Evolutionary conservation across 1,140 invertebrate species (phyloP).

Genomic region (Gryllus bimaculatus): DNA sequence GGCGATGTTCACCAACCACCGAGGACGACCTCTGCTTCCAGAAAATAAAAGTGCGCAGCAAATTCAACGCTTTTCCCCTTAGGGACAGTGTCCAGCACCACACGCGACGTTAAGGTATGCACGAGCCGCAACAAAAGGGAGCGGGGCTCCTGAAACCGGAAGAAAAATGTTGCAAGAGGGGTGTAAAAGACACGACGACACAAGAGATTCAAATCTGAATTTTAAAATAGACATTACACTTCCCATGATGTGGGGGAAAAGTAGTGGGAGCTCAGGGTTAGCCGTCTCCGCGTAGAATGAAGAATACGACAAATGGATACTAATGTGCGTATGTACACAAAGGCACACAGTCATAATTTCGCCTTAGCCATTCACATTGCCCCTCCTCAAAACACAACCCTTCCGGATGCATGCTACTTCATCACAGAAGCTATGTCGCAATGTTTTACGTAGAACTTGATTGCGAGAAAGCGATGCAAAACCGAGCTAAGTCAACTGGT

Average conservation of each 20-base stretch:
- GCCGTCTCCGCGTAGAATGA: neutral
- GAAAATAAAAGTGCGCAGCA: too few relatives aligned
- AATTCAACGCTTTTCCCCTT: neutral
- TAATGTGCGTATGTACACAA: neutral
- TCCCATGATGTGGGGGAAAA: neutral
- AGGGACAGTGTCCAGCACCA: neutral
- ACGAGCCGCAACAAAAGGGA: neutral
- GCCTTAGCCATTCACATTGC: neutral
- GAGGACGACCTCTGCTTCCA: too few relatives aligned
- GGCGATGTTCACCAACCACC: too few relatives aligned
- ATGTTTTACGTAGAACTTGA: too few relatives aligned
- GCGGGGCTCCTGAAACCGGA: neutral
- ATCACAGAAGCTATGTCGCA: neutral
- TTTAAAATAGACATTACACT: slow-evolving; percentile 2
- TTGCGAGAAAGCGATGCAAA: too few relatives aligned
- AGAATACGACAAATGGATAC: neutral
- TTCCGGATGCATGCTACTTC: neutral
- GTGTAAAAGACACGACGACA: neutral
- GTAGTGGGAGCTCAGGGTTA: neutral
- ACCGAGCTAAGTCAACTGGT: too few relatives aligned
- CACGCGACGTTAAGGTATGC: neutral
- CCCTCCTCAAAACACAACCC: neutral
- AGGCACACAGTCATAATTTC: neutral
- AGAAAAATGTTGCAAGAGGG: neutral
- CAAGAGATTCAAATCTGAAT: neutral